phyloP scores from a whole-genome alignment of 2,797 vertebrate genomes.

The Takifugu rubripes region DNA sequence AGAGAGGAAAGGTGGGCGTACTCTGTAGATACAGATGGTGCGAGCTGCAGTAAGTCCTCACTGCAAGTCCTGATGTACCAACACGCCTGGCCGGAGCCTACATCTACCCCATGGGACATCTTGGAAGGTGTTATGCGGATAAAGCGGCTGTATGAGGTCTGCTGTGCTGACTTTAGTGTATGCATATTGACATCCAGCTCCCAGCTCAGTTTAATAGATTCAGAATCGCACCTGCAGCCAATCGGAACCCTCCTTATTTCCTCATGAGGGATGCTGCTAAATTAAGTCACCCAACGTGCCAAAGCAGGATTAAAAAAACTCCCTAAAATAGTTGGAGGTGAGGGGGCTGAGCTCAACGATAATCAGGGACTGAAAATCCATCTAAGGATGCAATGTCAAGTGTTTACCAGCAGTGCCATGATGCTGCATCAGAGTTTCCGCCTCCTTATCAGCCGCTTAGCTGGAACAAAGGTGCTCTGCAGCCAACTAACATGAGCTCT shows the following conservation, averaged over 20 bases:
- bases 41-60: slow-evolving; percentile 49
- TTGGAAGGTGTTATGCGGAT: slow-evolving; percentile 52
- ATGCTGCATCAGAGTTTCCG: slow-evolving; percentile 48
- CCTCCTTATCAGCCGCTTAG: slow-evolving; percentile 40
- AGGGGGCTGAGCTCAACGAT: slow-evolving; percentile 33
- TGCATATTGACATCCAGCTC: slow-evolving; percentile 53
- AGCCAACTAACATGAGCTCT: slow-evolving; percentile 8
- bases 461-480: slow-evolving; percentile 26
- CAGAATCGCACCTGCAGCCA: slow-evolving; percentile 28
- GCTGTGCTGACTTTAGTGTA: slow-evolving; percentile 45
- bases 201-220: slow-evolving; percentile 49
- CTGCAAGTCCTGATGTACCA: slow-evolving; percentile 48
- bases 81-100: slow-evolving; percentile 46
- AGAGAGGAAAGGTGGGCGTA: slow-evolving; percentile 31
- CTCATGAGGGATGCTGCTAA: slow-evolving; percentile 30
- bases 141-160: slow-evolving; percentile 40
- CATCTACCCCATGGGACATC: slow-evolving; percentile 40
- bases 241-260: slow-evolving; percentile 26
- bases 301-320: slow-evolving; percentile 30
- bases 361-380: slow-evolving; percentile 33
- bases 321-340: slow-evolving; percentile 29
- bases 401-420: slow-evolving; percentile 46
- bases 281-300: slow-evolving; percentile 1
- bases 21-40: slow-evolving; percentile 46
- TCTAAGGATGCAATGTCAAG: slow-evolving; percentile 37